phyloP scores from a whole-genome alignment of 2,797 vertebrate species.

The Poecilia wingei region DNA sequence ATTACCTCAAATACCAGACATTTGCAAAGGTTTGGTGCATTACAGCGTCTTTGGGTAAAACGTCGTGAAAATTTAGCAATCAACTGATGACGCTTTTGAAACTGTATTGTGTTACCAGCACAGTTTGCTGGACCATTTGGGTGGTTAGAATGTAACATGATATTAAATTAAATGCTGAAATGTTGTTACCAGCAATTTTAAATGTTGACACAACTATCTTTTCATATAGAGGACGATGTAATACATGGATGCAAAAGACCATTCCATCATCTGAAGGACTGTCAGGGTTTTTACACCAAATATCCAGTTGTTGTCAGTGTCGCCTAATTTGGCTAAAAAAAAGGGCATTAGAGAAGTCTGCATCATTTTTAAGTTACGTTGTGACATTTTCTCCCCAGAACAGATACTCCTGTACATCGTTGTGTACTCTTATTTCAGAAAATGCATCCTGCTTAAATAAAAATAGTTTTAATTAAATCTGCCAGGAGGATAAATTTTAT shows the following conservation, averaged over 20 bases:
- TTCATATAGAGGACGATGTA: background rate
- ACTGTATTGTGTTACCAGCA: background rate
- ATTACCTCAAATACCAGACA: background rate
- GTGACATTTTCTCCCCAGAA: background rate
- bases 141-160: background rate
- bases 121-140: background rate
- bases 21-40: background rate
- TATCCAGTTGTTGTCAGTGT: background rate
- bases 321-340: background rate
- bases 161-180: background rate
- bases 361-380: background rate
- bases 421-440: background rate
- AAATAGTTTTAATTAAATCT: background rate
- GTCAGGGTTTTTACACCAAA: background rate
- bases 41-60: background rate
- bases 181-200: background rate
- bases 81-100: background rate
- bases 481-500: background rate
- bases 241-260: background rate
- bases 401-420: background rate
- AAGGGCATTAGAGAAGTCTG: background rate
- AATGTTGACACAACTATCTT: background rate
- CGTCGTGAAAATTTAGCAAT: background rate
- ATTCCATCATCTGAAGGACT: background rate
- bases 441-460: background rate